Conservation (phyloP, 2,113 vertebrate genomes). For the Rhadina sibilatrix region DNA sequence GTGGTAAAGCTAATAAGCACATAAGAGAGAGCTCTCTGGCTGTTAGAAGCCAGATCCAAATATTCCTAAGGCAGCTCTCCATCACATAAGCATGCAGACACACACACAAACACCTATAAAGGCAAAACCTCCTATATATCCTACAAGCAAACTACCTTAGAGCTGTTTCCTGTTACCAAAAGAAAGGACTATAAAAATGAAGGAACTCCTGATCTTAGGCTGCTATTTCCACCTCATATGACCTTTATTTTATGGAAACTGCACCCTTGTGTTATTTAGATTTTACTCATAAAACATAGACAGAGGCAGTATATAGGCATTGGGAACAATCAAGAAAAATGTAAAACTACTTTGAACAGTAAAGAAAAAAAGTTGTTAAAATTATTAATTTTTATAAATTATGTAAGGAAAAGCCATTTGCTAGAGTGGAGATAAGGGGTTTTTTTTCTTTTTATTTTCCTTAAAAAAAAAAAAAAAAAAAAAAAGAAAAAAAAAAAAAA, state of each 20-base stretch:
- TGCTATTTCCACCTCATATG: conserved; percentile 42
- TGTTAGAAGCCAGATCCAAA: neutral
- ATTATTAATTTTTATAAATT: conserved; percentile 15
- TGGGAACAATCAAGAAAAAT: conserved; percentile 49
- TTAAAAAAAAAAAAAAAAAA: neutral
- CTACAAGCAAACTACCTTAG: neutral
- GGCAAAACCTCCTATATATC: neutral
- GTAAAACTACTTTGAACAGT: neutral
- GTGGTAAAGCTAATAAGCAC: neutral
- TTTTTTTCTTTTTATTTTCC: neutral
- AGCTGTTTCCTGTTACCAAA: conserved; percentile 28
- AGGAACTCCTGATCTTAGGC: conserved; percentile 51
- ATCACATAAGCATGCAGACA: neutral
- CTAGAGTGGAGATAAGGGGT: neutral
- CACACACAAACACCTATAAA: neutral
- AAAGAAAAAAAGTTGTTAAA: conserved; percentile 30
- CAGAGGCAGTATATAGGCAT: neutral
- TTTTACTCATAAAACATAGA: conserved; percentile 48
- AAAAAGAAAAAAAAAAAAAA: accelerated
- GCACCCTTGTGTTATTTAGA: conserved; percentile 8
- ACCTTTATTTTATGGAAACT: conserved; percentile 30
- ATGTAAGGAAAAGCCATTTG: conserved; percentile 47
- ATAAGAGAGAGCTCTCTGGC: neutral
- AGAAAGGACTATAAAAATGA: conserved; percentile 44
- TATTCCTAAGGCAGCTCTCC: neutral